Evolutionary conservation across 1,140 invertebrate genomes (phyloP).

Genomic region (Diabrotica undecimpunctata): DNA sequence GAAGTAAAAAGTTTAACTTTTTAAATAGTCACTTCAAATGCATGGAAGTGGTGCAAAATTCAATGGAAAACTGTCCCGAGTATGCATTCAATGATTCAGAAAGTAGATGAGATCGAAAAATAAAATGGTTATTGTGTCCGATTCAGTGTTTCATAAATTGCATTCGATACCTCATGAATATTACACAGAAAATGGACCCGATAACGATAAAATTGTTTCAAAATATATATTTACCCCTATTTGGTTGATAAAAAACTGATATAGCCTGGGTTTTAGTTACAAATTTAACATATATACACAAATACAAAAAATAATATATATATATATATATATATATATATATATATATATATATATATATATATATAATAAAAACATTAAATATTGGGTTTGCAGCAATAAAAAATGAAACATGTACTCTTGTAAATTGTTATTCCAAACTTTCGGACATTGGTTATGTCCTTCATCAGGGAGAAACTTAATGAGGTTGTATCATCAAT

Average conservation of each 20-base stretch:
- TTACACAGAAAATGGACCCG: background rate
- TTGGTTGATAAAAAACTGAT: background rate
- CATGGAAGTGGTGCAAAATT: slow-evolving; percentile 4
- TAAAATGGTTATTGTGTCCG: slow-evolving; percentile 9
- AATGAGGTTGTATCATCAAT: too few relatives aligned
- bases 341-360: too few relatives aligned
- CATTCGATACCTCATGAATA: background rate
- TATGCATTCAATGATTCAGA: slow-evolving; percentile 8
- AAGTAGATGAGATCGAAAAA: slow-evolving; percentile 7
- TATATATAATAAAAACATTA: too few relatives aligned
- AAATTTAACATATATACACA: too few relatives aligned
- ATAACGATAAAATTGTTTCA: slow-evolving; percentile 6
- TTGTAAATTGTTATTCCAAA: too few relatives aligned
- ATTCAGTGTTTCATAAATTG: slow-evolving; percentile 9
- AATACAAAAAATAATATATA: too few relatives aligned
- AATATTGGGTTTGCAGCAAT: too few relatives aligned
- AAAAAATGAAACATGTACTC: too few relatives aligned
- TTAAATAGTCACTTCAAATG: slow-evolving; percentile 13
- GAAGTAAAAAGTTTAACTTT: slow-evolving; percentile 3
- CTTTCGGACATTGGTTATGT: too few relatives aligned
- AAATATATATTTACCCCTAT: background rate
- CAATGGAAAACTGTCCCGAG: slow-evolving; percentile 11
- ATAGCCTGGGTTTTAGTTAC: too few relatives aligned
- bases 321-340: too few relatives aligned
- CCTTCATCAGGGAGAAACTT: too few relatives aligned